phyloP scores from a whole-genome alignment of 2,113 vertebrate species.

The Zosterops pallidus region DNA sequence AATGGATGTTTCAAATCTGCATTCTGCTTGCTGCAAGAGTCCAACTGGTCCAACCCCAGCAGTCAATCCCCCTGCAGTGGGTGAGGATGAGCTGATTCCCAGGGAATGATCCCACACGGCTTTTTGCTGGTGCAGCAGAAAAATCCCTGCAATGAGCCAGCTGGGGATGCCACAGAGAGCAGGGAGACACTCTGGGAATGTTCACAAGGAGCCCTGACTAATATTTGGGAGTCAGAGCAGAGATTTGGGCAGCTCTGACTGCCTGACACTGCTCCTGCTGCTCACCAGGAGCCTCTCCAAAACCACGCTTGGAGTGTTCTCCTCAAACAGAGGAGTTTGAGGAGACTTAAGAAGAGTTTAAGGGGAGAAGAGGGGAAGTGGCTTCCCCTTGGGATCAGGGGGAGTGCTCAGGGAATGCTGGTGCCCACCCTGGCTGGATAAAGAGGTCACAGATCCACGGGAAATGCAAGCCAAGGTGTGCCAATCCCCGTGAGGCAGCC shows the following conservation, averaged over 20 bases:
- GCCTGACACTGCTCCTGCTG: neutral
- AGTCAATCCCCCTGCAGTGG: neutral
- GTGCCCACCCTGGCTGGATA: neutral
- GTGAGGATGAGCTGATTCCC: constrained; percentile 12
- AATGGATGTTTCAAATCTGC: neutral
- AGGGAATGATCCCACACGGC: neutral
- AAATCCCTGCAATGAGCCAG: neutral
- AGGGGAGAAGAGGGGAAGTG: neutral
- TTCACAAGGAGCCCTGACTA: neutral
- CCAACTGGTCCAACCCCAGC: neutral
- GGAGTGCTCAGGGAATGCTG: neutral
- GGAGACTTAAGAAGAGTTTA: neutral
- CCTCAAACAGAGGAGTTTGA: neutral
- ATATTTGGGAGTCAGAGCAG: neutral
- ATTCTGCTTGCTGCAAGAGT: neutral
- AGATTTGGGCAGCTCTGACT: neutral
- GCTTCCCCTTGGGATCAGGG: neutral
- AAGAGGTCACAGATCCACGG: neutral
- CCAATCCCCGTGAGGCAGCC: neutral
- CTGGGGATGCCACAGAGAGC: neutral
- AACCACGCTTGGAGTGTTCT: neutral
- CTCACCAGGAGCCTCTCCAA: neutral
- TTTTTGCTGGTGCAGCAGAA: neutral
- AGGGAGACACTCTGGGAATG: neutral
- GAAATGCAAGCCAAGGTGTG: neutral